phyloP scores from a whole-genome alignment of 2,113 vertebrate species.

The Myotis brandtii region DNA sequence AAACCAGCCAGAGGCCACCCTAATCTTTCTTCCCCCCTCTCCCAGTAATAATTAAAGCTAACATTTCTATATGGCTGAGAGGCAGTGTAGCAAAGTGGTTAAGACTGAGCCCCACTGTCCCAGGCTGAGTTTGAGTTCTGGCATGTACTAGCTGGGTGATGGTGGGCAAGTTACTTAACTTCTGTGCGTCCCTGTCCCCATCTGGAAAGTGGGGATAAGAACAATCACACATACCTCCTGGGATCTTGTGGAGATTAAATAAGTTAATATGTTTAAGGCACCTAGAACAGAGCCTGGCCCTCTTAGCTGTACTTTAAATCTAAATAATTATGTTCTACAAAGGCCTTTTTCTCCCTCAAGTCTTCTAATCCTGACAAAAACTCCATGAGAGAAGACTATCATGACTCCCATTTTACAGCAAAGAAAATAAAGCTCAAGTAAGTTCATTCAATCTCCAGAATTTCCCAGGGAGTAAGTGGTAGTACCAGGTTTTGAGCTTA shows the following conservation, averaged over 20 bases:
- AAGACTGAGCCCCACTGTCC: not conserved
- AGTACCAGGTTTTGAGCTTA: not conserved
- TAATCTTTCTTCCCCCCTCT: not conserved
- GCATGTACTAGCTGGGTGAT: not conserved
- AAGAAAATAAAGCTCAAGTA: not conserved
- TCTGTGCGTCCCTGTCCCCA: not conserved
- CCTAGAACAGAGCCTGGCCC: not conserved
- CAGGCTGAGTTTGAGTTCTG: not conserved
- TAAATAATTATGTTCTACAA: not conserved
- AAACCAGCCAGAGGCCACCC: too few species aligned
- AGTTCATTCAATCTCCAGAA: not conserved
- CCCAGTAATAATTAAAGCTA: not conserved
- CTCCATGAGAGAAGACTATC: not conserved
- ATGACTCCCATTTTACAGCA: not conserved
- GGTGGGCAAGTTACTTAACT: not conserved
- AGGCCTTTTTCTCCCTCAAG: not conserved
- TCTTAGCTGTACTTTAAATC: not conserved
- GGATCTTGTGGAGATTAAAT: not conserved
- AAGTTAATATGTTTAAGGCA: not conserved
- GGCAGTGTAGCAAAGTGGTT: not conserved
- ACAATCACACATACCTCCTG: not conserved
- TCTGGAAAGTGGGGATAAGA: not conserved
- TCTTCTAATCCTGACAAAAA: not conserved
- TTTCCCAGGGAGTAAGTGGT: not conserved
- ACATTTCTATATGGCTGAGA: not conserved